Base-by-base conservation (phyloP, 2,888 invertebrate species). In the Entomobrya multifasciata region DNA sequence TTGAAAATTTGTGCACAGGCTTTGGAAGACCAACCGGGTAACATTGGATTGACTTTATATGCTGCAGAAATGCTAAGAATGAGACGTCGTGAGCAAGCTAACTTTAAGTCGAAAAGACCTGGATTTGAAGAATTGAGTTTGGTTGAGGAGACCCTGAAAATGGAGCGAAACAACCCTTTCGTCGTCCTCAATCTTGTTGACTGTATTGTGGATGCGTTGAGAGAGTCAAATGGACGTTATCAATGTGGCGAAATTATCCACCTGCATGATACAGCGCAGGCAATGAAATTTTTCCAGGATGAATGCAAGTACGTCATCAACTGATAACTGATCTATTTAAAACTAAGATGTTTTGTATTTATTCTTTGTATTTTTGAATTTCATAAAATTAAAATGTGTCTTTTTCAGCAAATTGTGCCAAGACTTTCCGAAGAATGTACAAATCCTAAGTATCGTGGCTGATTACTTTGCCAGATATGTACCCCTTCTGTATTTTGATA, bases 381-480 rank as follows among this genome's bases (percentile, higher is more conserved):
- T 15, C 13, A 52, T 52, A 4, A 8, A 52, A 8, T 4, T 52
- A 36, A 36, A 36, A 36, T 4, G 4, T 36, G 36, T 36, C 4
- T 49, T 49, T 36, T 76, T 52, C 30, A 90, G 90, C 6, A 44
- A 80, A 60, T 60, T 90, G 1, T 49, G 76, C 1, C n/a, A 62
- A n/a, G 67, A 89, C 15, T 90, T 84, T 81, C 87, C 86, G 0
- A 70, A 72, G 0, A 89, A 88, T 62, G 89, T 89, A 0, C 4
- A 13, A 4, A 47, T 90, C 27, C 52, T 30, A 10, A 88, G 87
- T n/a, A 41, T 25, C 2, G 72, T 90, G 11, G 87, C 90, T 1
- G 90, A 90, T 79, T 88, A 88, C 22, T 90, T 87, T 87, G 78
- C 81, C 1, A 80, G 90, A 1, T 89, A 83, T 52, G 88, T 90